These are phyloP conservation scores for Metaphire vulgaris DNA, from an alignment of 1,140 invertebrate species.

Conservation along the genomic window DNA sequence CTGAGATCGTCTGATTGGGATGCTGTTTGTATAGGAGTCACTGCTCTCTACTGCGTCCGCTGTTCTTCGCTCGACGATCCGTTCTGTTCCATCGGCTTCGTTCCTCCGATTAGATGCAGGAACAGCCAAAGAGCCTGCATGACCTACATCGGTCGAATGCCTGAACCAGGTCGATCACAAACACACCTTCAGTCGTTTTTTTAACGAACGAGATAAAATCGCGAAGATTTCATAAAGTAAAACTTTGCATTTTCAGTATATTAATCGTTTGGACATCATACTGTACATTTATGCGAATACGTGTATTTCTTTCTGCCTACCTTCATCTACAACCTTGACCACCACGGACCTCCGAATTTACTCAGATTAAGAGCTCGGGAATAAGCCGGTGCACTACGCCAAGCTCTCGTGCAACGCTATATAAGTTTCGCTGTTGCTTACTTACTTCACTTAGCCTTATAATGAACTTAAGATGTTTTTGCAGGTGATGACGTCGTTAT, in stretches of 20 bases:
- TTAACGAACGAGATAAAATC: no score
- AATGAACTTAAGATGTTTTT: no score
- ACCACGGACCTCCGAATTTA: no score
- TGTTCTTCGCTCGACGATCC: neutral
- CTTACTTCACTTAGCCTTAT: no score
- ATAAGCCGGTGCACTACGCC: no score
- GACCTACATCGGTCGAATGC: neutral
- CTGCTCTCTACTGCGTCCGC: neutral
- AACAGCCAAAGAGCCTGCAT: neutral
- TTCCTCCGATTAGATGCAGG: neutral
- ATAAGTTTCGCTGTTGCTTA: no score
- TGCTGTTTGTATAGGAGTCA: neutral
- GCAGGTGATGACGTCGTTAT: neutral
- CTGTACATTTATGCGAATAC: no score
- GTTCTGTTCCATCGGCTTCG: neutral
- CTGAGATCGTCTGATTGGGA: neutral
- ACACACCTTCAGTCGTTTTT: no score
- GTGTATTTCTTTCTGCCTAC: no score
- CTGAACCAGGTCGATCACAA: neutral
- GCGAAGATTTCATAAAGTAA: neutral
- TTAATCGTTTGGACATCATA: neutral
- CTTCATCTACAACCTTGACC: no score
- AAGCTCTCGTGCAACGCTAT: no score
- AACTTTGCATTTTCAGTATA: neutral
- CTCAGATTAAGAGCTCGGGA: no score